Evolutionary conservation across 1,140 invertebrate genomes (phyloP), one percentile per base, ranked within the genome.

Genomic region (Cyphomyrmex costatus): DNA sequence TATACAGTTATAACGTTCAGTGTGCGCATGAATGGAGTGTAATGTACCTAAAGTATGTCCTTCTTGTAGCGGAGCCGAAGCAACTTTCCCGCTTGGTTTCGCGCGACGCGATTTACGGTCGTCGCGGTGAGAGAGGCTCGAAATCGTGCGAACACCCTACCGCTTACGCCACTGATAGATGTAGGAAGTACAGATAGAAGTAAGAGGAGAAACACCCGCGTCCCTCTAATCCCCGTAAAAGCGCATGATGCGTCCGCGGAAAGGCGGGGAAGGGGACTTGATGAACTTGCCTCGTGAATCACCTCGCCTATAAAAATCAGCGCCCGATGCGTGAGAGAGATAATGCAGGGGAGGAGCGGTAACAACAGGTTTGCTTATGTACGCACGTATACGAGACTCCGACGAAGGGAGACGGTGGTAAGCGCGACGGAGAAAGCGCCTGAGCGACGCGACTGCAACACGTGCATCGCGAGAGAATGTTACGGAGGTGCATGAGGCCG

Each of bases 271-370:
- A 66, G 58, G 77, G 84, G 92, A 92, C 92, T 92, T 92, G 93
- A 93, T 92, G 93, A 94, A 93, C 91, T 93, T 93, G 92, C 91
- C 93, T 93, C 93, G 93, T 93, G 93, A 93, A 93, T 93, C 93
- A 93, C 89, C 91, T 90, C 85, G 83, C 88, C 86, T 91, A 89
- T 88, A 94, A 94, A 94, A 94, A 94, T 94, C 86, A 89, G 88
- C 90, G 92, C 86, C 79, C 90, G 93, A 94, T 93, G 92, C 92
- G 91, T 82, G 89, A 92, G 88, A 89, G 90, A 93, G 93, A 93
- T 93, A 94, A 93, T 92, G 89, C 85, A 79, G 78, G 78, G 86
- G 88, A 90, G 91, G 93, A 93, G 92, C 89, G 88, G 93, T 94
- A 94, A 94, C 93, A 94, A 94, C 93, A 92, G 92, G 92, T 94